phyloP scores from a whole-genome alignment of 2,113 vertebrate species.

The Climacteris rufus region DNA sequence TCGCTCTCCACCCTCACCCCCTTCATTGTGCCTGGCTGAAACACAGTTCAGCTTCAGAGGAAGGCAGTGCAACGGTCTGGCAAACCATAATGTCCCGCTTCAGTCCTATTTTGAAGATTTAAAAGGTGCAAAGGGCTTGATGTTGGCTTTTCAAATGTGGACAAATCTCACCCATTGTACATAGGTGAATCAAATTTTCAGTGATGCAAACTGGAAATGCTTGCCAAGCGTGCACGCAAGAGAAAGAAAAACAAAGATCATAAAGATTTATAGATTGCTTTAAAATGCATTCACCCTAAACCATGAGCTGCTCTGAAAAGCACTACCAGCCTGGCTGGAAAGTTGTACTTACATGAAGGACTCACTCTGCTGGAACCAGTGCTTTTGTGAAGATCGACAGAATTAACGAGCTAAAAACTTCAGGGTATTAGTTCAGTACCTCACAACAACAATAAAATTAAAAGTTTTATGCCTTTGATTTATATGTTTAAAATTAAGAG shows the following conservation, averaged over 20 bases:
- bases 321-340: background rate
- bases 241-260: constrained; percentile 57
- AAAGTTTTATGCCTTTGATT: background rate
- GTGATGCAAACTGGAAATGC: constrained; percentile 35
- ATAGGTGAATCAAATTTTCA: constrained; percentile 20
- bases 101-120: constrained; percentile 38
- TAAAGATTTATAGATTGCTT: constrained; percentile 63
- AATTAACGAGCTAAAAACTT: constrained; percentile 45
- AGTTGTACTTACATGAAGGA: background rate
- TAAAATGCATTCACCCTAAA: constrained; percentile 53
- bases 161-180: constrained; percentile 30
- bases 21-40: background rate
- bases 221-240: constrained; percentile 25
- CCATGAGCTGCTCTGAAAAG: constrained; percentile 14
- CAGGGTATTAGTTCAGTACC: background rate
- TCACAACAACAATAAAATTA: background rate
- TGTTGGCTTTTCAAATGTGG: constrained; percentile 36
- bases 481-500: background rate
- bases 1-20: background rate
- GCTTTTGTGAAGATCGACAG: constrained; percentile 19
- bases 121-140: constrained; percentile 43
- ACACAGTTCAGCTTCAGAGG: background rate
- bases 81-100: background rate
- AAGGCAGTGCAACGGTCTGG: background rate
- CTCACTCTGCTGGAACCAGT: background rate